These are phyloP conservation scores for Iselma pallidipennis DNA, from an alignment of 2,888 invertebrate genomes.

Conservation along the genomic window DNA sequence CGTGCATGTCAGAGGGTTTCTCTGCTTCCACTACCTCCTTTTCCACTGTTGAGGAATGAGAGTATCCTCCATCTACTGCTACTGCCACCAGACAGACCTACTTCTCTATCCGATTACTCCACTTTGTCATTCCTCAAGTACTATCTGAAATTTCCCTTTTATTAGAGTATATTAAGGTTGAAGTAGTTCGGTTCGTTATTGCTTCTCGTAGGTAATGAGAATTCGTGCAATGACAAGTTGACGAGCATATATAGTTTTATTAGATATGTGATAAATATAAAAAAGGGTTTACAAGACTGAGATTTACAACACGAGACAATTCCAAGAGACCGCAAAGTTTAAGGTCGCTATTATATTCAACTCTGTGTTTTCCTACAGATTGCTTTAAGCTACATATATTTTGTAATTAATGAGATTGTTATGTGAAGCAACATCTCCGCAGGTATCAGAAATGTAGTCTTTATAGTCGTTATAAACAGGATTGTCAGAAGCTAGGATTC, in stretches of 20 bases:
- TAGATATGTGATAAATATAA: slow-evolving; percentile 15
- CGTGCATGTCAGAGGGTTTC: slow-evolving; percentile 35
- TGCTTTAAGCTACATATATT: too few species aligned
- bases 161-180: slow-evolving; percentile 29
- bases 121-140: slow-evolving; percentile 33
- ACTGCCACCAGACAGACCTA: slow-evolving; percentile 27
- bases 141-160: slow-evolving; percentile 31
- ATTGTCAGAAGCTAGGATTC: too few species aligned
- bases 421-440: too few species aligned
- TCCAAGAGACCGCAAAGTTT: slow-evolving; percentile 12
- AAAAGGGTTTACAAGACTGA: slow-evolving; percentile 17
- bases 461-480: too few species aligned
- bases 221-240: slow-evolving; percentile 17
- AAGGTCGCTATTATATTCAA: too few species aligned
- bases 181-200: slow-evolving; percentile 30
- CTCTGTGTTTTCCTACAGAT: too few species aligned
- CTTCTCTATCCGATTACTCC: slow-evolving; percentile 32
- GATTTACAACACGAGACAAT: slow-evolving; percentile 14
- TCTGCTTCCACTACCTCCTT: neutral
- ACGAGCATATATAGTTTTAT: slow-evolving; percentile 4
- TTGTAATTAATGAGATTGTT: too few species aligned
- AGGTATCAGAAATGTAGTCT: too few species aligned
- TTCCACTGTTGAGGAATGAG: neutral
- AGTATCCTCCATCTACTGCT: neutral
- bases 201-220: slow-evolving; percentile 31